Base-by-base conservation (phyloP, 2,888 invertebrate species). In the Platycheirus rosarum region DNA sequence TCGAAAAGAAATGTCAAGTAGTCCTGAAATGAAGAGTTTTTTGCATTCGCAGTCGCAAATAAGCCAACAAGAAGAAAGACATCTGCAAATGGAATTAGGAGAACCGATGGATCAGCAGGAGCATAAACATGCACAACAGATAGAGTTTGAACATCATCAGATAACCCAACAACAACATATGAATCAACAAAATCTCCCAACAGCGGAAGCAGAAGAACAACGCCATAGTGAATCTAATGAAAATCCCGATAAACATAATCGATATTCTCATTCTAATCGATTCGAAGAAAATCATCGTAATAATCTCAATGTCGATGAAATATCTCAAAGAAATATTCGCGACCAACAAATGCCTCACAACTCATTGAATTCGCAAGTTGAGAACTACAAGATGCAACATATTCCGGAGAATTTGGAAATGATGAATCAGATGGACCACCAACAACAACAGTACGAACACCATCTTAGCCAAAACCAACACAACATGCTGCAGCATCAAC, bases 341-440 rank as follows among this genome's bases (percentile, higher is more conserved):
- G 49, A 66, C 2, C 75, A 75, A 9, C 70, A 80, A 53, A 65
- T 80, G 20, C 57, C 79, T 23, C 70, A 57, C 26, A 65, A 42
- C 1, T 16, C 51, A 13, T 9, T 53, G 9, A 40, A 62, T 48
- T 40, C 63, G 3, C 51, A 42, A 8, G 69, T 57, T 18, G 53
- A 70, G 5, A 63, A 66, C 60, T 63, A 37, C 9, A 75, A 75
- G 70, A 48, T 76, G 29, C 44, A 70, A 46, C 69, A 76, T 26
- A 44, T 80, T 29, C 14, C 80, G 42, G 44, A 65, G 13, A 76
- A 65, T 53, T 65, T 75, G 14, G 65, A 60, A 46, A 60, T 76
- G 9, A 40, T 66, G 1, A 89, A 88, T 74, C 92, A 91, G 82
- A 91, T 77, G 11, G 73, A 74, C 13, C 65, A 51, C 7, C 46